A percentile compares a stretch with the other conserved stretches of the same genome.
Evolutionary conservation across 2,797 vertebrate species (phyloP).

Genomic region (Hypotaenidia okinawae): DNA sequence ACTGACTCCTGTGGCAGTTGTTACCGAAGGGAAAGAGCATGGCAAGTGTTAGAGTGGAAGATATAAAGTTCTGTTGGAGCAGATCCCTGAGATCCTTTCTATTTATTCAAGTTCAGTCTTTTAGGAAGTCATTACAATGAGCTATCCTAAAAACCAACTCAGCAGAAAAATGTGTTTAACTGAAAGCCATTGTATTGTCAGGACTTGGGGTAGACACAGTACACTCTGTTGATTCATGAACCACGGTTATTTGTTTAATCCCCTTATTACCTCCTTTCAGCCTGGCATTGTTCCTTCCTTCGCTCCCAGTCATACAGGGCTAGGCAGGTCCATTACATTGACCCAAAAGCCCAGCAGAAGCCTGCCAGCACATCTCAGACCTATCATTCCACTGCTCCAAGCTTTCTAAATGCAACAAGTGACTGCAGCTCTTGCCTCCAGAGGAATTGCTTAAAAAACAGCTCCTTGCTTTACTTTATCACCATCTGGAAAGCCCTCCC

Average conservation of each 20-base stretch:
- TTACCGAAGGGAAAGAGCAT: neutral
- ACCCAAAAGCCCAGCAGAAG: neutral
- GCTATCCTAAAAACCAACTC: slow-evolving; percentile 22
- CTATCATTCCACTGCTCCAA: neutral
- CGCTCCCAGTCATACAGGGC: neutral
- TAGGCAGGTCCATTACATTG: neutral
- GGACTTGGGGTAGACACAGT: slow-evolving; percentile 23
- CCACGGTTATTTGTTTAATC: slow-evolving; percentile 56
- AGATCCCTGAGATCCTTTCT: slow-evolving; percentile 8
- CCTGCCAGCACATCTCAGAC: neutral
- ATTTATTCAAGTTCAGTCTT: slow-evolving; percentile 31
- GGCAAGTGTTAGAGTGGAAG: neutral
- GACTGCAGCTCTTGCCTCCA: neutral
- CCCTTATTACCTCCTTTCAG: slow-evolving; percentile 37
- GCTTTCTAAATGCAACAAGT: neutral
- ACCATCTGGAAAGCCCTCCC: neutral
- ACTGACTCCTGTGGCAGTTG: neutral
- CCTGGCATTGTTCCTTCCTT: neutral
- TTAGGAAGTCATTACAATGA: slow-evolving; percentile 55
- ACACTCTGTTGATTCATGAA: slow-evolving; percentile 36
- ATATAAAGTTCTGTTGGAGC: slow-evolving; percentile 32
- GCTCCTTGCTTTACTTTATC: neutral
- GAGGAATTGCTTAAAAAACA: neutral
- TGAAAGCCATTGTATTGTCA: slow-evolving; percentile 37
- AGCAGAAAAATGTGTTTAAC: slow-evolving; percentile 53